Percentiles rank a stretch among this genome's conserved stretches.
Conservation (phyloP, 1,140 invertebrate species). For the Eurytemora carolleeae region DNA sequence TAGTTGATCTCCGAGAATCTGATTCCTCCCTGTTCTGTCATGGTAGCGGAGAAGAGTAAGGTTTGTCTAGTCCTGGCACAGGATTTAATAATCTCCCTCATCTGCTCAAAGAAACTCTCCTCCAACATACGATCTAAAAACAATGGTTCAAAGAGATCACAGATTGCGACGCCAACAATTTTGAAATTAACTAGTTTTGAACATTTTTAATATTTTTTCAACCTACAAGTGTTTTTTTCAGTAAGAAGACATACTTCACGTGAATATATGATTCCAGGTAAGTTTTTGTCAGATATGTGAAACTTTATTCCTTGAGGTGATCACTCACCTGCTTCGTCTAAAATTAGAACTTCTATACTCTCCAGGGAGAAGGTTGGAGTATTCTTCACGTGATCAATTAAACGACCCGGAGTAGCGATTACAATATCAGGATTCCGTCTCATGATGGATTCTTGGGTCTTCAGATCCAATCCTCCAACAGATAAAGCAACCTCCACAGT, state of each 20-base stretch:
- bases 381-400: slow-evolving; percentile 93
- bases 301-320: no score
- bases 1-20: no score
- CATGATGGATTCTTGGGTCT: slow-evolving; percentile 44
- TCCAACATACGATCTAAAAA: slow-evolving; percentile 61
- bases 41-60: slow-evolving; percentile 93
- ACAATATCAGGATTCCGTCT: slow-evolving; percentile 82
- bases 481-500: slow-evolving; percentile 54
- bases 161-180: no score
- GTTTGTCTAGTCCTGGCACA: slow-evolving; percentile 85
- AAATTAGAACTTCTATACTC: slow-evolving; percentile 75
- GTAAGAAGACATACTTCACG: no score
- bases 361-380: slow-evolving; percentile 74
- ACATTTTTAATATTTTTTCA: no score
- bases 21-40: slow-evolving; percentile 94
- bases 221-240: no score
- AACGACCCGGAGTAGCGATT: slow-evolving; percentile 87
- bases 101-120: slow-evolving; percentile 92
- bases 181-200: no score
- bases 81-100: slow-evolving; percentile 83
- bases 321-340: slow-evolving; percentile 92
- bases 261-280: no score
- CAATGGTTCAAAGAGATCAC: background rate
- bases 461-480: slow-evolving; percentile 81
- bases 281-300: no score